Evolutionary conservation across 2,888 invertebrate genomes (phyloP).

Genomic region (Andrena fulva): DNA sequence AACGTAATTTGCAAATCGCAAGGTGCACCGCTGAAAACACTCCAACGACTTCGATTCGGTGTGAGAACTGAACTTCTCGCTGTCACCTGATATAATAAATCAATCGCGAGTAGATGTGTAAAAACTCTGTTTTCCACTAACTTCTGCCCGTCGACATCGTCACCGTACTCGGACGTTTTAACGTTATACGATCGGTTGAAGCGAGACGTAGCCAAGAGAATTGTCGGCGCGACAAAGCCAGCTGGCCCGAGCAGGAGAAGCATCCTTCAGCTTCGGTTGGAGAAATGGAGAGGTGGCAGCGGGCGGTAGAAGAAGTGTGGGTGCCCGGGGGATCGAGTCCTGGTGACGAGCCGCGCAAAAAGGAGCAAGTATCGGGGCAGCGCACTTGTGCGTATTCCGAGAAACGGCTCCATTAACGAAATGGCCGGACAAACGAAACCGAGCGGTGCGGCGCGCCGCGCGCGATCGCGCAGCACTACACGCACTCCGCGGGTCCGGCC

Average conservation of each 20-base stretch:
- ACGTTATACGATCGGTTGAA: not conserved
- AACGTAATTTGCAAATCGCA: slow-evolving; percentile 41
- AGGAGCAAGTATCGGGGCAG: slow-evolving; percentile 41
- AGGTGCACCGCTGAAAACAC: not conserved
- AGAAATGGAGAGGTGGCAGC: slow-evolving; percentile 27
- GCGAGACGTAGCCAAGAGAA: slow-evolving; percentile 36
- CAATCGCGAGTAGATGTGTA: too few relatives aligned
- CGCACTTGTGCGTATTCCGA: slow-evolving; percentile 73
- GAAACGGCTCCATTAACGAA: slow-evolving; percentile 78
- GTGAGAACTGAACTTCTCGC: not conserved
- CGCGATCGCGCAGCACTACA: slow-evolving; percentile 65
- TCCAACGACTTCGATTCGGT: not conserved
- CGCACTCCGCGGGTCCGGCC: slow-evolving; percentile 47
- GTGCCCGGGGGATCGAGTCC: slow-evolving; percentile 58
- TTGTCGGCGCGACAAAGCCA: slow-evolving; percentile 61
- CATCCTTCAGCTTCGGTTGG: not conserved
- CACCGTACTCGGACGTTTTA: too few relatives aligned
- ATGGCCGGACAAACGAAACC: slow-evolving; percentile 76
- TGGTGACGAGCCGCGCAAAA: slow-evolving; percentile 66
- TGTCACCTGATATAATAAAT: too few relatives aligned
- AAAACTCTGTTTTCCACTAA: too few relatives aligned
- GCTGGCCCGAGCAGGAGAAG: slow-evolving; percentile 11
- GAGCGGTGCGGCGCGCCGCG: slow-evolving; percentile 55
- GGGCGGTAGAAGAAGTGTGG: slow-evolving; percentile 49
- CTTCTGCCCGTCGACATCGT: too few relatives aligned